Percentiles rank a stretch among this genome's conserved stretches.
Evolutionary conservation across 2,888 invertebrate species (phyloP).

Genomic region (Drosophila flavopinicola): DNA sequence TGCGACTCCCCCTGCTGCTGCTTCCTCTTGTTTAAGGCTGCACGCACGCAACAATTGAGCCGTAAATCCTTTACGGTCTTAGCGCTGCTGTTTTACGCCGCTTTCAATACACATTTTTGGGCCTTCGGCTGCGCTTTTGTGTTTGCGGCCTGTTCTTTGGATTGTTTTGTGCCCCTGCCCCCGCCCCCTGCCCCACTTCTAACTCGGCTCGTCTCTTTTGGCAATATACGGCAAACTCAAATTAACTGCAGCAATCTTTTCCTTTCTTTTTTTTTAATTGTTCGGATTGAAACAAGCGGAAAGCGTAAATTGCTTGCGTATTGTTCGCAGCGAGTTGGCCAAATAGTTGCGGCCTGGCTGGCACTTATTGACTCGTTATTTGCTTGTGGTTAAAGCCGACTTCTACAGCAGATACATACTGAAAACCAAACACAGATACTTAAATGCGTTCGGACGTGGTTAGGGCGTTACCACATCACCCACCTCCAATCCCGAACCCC

Average conservation of each 20-base stretch:
- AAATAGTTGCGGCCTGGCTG: constrained; percentile 17
- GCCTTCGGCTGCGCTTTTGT: constrained; percentile 61
- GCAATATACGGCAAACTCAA: constrained; percentile 2
- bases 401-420: neutral
- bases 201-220: neutral
- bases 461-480: constrained; percentile 5
- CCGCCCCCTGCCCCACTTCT: neutral
- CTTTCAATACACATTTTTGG: constrained; percentile 53
- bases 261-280: constrained; percentile 63
- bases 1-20: constrained; percentile 1
- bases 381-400: constrained; percentile 3
- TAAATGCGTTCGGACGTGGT: constrained; percentile 12
- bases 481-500: no score
- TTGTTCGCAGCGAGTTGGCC: constrained; percentile 48
- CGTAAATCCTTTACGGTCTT: constrained; percentile 83
- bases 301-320: constrained; percentile 73
- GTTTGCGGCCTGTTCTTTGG: constrained; percentile 49
- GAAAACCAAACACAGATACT: neutral
- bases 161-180: constrained; percentile 9
- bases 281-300: constrained; percentile 70
- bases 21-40: constrained; percentile 33
- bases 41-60: constrained; percentile 82
- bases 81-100: constrained; percentile 66
- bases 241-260: constrained; percentile 27
- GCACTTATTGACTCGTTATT: constrained; percentile 14